Percentiles rank a stretch among this genome's conserved stretches.
These are phyloP conservation scores for Chrysolina oricalcia DNA, from an alignment of 2,888 invertebrate genomes.

Conservation along the genomic window DNA sequence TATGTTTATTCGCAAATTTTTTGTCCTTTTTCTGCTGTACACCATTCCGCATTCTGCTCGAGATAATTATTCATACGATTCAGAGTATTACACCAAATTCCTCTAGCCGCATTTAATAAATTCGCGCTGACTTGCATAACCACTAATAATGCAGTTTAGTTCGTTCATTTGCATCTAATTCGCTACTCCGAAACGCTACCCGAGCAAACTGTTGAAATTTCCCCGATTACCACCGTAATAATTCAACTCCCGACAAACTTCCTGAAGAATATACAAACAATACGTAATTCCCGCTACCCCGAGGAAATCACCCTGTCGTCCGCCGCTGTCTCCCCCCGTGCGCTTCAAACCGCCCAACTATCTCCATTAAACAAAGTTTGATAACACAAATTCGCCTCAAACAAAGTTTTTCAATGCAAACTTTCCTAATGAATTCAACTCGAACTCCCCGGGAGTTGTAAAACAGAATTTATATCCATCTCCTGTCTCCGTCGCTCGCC, in stretches of 20 bases:
- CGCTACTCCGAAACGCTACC: background rate
- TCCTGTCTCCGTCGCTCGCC: background rate
- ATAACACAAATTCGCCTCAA: constrained; percentile 53
- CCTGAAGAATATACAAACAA: constrained; percentile 14
- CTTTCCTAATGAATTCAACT: constrained; percentile 56
- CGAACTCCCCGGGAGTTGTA: constrained; percentile 49
- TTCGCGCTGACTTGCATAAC: background rate
- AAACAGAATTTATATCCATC: constrained; percentile 51
- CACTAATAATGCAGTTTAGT: constrained; percentile 4
- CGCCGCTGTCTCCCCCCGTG: constrained; percentile 43
- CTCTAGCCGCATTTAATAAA: background rate
- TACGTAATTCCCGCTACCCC: constrained; percentile 11
- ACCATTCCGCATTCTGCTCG: background rate
- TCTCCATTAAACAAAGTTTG: constrained; percentile 60
- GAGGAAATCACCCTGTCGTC: constrained; percentile 37
- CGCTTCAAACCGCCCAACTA: constrained; percentile 54
- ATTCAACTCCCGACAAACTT: constrained; percentile 15
- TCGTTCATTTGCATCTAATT: constrained; percentile 4
- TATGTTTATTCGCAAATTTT: no score
- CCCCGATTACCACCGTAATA: constrained; percentile 4
- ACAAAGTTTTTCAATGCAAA: constrained; percentile 54
- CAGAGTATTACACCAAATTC: background rate
- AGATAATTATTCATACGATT: background rate
- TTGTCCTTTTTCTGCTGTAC: no score
- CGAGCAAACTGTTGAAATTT: constrained; percentile 15